Conservation (phyloP, 2,113 vertebrate genomes). For the Lota lota region DNA sequence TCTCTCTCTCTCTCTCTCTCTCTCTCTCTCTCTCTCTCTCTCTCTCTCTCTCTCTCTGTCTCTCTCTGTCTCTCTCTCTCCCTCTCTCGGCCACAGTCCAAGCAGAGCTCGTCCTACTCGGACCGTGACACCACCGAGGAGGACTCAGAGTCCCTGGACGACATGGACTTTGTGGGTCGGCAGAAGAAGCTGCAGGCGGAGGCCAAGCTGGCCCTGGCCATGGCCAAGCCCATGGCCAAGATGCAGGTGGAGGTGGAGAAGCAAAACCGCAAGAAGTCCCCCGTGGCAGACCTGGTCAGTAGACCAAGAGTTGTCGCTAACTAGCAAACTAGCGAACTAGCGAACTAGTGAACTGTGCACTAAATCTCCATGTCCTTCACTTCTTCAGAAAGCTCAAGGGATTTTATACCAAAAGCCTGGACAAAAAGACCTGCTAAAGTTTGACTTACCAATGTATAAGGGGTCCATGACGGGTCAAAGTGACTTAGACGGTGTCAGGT, state of each 20-base stretch:
- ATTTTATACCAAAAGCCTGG: no score
- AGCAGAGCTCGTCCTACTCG: slow-evolving; percentile 98
- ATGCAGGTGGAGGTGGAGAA: slow-evolving; percentile 99
- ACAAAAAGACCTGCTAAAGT: no score
- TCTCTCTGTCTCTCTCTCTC: neutral
- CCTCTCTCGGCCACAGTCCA: slow-evolving; percentile 76
- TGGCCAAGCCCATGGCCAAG: slow-evolving; percentile 99
- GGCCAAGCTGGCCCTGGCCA: slow-evolving; percentile 95
- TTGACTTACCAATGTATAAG: no score
- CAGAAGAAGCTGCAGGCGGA: slow-evolving; percentile 97
- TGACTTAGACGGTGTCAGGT: neutral
- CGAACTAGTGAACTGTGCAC: no score
- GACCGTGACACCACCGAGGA: slow-evolving; percentile 97
- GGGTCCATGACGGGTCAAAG: no score
- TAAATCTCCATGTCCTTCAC: no score
- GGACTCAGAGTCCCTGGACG: slow-evolving; percentile 93
- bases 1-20: no score
- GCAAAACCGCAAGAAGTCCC: slow-evolving; percentile 98
- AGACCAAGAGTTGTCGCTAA: neutral
- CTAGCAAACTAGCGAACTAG: neutral
- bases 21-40: neutral
- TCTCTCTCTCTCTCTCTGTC: no score
- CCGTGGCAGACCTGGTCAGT: slow-evolving; percentile 93
- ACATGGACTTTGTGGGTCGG: slow-evolving; percentile 95
- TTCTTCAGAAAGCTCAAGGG: no score